These are phyloP conservation scores for Callipepla squamata DNA, from an alignment of 2,113 vertebrate species.

Conservation along the genomic window DNA sequence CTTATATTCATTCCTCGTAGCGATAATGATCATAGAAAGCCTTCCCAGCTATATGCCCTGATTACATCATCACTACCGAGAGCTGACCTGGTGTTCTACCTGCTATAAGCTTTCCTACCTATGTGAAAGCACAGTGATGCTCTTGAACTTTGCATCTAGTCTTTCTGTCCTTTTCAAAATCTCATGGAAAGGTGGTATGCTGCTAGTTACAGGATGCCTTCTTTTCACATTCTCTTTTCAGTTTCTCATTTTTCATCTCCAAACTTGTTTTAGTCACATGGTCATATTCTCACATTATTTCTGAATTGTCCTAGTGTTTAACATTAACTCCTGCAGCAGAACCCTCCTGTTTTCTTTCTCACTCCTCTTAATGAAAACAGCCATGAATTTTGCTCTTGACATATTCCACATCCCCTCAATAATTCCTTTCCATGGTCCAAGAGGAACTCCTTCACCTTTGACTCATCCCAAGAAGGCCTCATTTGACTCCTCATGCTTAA, in stretches of 20 bases:
- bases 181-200: not conserved
- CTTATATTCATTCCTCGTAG: not conserved
- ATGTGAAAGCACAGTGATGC: not conserved
- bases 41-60: not conserved
- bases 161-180: not conserved
- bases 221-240: not conserved
- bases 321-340: not conserved
- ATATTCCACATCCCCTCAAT: not conserved
- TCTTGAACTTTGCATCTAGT: not conserved
- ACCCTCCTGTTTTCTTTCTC: not conserved
- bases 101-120: not conserved
- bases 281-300: not conserved
- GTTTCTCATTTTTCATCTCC: not conserved
- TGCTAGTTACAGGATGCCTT: not conserved
- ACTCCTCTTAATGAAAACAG: not conserved
- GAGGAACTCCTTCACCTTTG: not conserved
- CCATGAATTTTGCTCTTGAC: not conserved
- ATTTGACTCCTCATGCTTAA: not conserved
- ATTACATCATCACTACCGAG: not conserved
- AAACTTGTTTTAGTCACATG: not conserved
- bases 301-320: not conserved
- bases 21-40: fast-evolving
- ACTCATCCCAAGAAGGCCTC: not conserved
- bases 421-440: not conserved
- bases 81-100: not conserved